Evolutionary conservation across 2,888 invertebrate genomes (phyloP).

Genomic region (Halocaridina rubra): DNA sequence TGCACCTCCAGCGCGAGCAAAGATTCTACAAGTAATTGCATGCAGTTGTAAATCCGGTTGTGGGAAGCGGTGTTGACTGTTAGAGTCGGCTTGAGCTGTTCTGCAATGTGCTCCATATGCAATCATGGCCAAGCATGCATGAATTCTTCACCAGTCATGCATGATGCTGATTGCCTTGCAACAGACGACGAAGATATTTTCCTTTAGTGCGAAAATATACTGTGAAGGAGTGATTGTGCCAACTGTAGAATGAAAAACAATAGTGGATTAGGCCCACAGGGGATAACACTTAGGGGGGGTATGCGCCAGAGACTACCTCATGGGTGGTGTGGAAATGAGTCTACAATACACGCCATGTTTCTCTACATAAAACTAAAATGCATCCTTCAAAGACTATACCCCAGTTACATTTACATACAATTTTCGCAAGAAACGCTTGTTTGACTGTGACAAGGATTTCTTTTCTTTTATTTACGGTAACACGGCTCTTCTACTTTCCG

Average conservation of each 20-base stretch:
- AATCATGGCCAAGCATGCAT: conserved; percentile 65
- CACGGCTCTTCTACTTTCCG: too few species aligned
- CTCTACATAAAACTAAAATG: too few species aligned
- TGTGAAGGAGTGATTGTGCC: conserved; percentile 12
- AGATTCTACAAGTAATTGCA: conserved; percentile 19
- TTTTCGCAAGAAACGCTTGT: too few species aligned
- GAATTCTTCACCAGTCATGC: conserved; percentile 42
- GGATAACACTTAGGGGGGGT: conserved; percentile 13
- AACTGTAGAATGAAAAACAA: neutral
- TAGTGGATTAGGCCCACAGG: conserved; percentile 26
- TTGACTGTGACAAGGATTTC: too few species aligned
- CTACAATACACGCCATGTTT: too few species aligned
- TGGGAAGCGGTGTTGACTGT: conserved; percentile 65
- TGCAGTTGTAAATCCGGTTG: too few species aligned
- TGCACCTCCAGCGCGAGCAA: conserved; percentile 10
- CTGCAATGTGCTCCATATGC: conserved; percentile 65
- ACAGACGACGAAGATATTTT: conserved; percentile 32
- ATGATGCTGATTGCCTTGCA: neutral
- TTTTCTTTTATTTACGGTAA: too few species aligned
- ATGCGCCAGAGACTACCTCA: conserved; percentile 23
- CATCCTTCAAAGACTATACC: too few species aligned
- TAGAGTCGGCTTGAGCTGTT: conserved; percentile 65
- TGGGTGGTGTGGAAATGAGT: conserved; percentile 34
- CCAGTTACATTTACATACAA: too few species aligned
- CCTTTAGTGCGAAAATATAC: neutral